A percentile compares a stretch with the other conserved stretches of the same genome.
These are phyloP conservation scores for Holcopasites calliopsidis DNA, from an alignment of 1,140 invertebrate species.

Conservation along the genomic window DNA sequence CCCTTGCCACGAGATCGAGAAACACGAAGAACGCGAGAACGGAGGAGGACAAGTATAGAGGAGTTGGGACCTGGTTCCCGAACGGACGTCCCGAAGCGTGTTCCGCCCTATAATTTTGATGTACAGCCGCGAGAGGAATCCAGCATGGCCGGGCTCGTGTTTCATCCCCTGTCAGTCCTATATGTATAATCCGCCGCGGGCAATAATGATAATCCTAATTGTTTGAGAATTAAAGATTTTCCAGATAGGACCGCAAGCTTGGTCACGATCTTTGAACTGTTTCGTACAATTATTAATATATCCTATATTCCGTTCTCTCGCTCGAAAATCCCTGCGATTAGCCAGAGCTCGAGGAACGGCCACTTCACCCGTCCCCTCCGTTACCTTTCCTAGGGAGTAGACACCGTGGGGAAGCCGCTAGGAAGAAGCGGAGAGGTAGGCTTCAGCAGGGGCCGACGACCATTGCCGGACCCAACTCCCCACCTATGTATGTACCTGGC, in stretches of 20 bases:
- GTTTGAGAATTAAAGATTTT: too few species aligned
- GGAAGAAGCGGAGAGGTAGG: slow-evolving; percentile 38
- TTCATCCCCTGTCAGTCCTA: slow-evolving; percentile 49
- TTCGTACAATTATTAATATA: too few species aligned
- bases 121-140: slow-evolving; percentile 67
- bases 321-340: slow-evolving; percentile 13
- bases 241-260: too few species aligned
- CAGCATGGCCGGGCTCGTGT: slow-evolving; percentile 67
- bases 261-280: too few species aligned
- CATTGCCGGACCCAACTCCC: slow-evolving; percentile 48
- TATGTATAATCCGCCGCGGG: too few species aligned
- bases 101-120: slow-evolving; percentile 74
- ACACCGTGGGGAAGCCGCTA: slow-evolving; percentile 29
- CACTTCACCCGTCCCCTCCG: neutral
- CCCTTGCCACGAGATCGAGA: neutral
- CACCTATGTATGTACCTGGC: slow-evolving; percentile 19
- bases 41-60: neutral
- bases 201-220: too few species aligned
- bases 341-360: neutral
- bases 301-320: too few species aligned
- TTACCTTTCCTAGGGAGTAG: slow-evolving; percentile 33
- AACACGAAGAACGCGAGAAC: neutral
- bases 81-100: slow-evolving; percentile 50
- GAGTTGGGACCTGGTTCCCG: slow-evolving; percentile 20
- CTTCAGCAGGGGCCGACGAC: slow-evolving; percentile 65